Evolutionary conservation across 2,888 invertebrate genomes (phyloP).

Genomic region (Synanthedon tipuliformis): DNA sequence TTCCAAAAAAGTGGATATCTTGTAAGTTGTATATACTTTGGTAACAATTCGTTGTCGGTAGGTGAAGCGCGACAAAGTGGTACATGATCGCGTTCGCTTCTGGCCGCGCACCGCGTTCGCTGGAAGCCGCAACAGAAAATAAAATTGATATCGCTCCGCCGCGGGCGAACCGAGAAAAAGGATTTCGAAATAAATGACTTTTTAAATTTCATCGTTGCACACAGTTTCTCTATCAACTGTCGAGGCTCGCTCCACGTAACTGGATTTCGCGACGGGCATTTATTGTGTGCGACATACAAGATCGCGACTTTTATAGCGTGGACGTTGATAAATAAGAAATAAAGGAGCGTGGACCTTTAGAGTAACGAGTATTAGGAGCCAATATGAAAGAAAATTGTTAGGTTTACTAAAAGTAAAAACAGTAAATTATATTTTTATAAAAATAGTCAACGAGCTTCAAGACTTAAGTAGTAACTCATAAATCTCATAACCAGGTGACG

Average conservation of each 20-base stretch:
- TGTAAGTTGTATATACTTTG: no score
- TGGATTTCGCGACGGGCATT: constrained; percentile 62
- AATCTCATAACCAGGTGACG: no score
- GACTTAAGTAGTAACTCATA: no score
- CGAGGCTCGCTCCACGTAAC: constrained; percentile 62
- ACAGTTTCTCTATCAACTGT: constrained; percentile 70
- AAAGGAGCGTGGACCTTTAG: no score
- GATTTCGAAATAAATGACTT: constrained; percentile 70
- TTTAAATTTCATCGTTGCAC: constrained; percentile 71
- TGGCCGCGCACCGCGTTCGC: constrained; percentile 5
- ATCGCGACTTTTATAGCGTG: constrained; percentile 51
- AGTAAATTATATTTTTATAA: no score
- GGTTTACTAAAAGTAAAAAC: no score
- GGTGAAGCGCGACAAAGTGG: background rate
- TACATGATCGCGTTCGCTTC: background rate
- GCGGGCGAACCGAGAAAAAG: constrained; percentile 66
- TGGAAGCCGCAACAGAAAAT: constrained; percentile 62
- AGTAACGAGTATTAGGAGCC: no score
- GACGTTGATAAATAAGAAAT: constrained; percentile 35
- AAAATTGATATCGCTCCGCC: constrained; percentile 65
- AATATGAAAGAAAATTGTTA: no score
- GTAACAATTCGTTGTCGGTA: background rate
- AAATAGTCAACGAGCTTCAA: no score
- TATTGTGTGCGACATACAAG: constrained; percentile 62
- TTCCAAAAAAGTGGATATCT: no score